Evolutionary conservation across 2,888 invertebrate species (phyloP).

Genomic region (Vesta saturnalis): DNA sequence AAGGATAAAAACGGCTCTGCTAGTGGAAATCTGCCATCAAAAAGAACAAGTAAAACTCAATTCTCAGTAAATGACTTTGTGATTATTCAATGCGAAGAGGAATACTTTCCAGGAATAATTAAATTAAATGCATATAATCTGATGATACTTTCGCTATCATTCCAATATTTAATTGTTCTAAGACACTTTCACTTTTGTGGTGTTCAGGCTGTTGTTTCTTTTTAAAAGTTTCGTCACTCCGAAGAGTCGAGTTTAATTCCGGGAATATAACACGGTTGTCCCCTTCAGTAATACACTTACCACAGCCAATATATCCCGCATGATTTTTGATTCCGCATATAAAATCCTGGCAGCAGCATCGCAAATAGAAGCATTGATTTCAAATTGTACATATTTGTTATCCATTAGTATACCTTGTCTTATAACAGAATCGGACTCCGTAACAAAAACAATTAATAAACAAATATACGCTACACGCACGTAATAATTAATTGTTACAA

Average conservation of each 20-base stretch:
- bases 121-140: no score
- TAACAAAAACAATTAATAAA: no score
- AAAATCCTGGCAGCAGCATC: not conserved
- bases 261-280: not conserved
- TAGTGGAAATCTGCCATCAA: not conserved
- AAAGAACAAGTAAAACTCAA: not conserved
- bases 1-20: no score
- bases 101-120: not conserved
- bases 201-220: not conserved
- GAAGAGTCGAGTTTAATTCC: not conserved
- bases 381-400: not conserved
- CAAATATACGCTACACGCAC: no score
- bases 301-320: not conserved
- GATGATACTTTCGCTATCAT: not conserved
- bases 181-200: not conserved
- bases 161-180: not conserved
- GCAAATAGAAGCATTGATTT: not conserved
- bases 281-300: not conserved
- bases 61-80: not conserved
- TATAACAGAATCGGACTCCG: not conserved
- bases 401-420: not conserved
- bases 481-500: no score
- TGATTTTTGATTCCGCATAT: not conserved
- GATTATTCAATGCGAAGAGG: not conserved
- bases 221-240: no score